Base-by-base conservation (phyloP, 1,140 invertebrate species). In the Bombus haemorrhoidalis region DNA sequence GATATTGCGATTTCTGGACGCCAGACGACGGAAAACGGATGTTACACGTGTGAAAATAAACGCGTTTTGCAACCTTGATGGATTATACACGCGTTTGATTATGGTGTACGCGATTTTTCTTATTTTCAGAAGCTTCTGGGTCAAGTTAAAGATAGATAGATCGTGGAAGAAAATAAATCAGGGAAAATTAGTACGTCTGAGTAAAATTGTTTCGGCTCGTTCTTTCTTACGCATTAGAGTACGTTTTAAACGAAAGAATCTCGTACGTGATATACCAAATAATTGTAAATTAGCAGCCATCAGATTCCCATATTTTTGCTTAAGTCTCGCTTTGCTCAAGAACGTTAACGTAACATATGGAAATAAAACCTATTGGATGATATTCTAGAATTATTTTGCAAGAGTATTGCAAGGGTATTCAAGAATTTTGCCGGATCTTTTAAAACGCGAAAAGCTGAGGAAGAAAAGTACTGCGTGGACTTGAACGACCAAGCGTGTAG, bases 21-120 rank as follows among this genome's bases (percentile, higher is more conserved):
- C 15, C n/a, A 77, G 22, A 18, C 3, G 62, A 66, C n/a, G 37
- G 59, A 28, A 59, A 80, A 39, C 64, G 41, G 39, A 66, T 28
- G 41, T 47, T 37, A 8, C 32, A 1, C 32, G 64, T 25, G 43
- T 57, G 78, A 80, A 80, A 71, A 80, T 69, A 80, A 53, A 80
- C 77, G 3, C 13, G 9, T 22, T 41, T 53, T 53, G 47, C 5
- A 53, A 53, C 69, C 18, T 28, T 18, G 39, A 43, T 28, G 28
- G n/a, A 39, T 73, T 15, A 13, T 32, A n/a, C 15, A 43, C 1
- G 10, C 8, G 6, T 39, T 53, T 53, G n/a, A 39, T 43, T 32
- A 22, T 32, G 28, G 22, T 41, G 13, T 41, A 28, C 32, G 12
- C 37, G 4, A 12, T 37, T 41, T 71, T 41, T 15, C 12, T n/a